Percentiles rank a stretch among this genome's conserved stretches.
These are phyloP conservation scores for Podotricha telesiphe DNA, from an alignment of 2,888 invertebrate species.

Conservation along the genomic window DNA sequence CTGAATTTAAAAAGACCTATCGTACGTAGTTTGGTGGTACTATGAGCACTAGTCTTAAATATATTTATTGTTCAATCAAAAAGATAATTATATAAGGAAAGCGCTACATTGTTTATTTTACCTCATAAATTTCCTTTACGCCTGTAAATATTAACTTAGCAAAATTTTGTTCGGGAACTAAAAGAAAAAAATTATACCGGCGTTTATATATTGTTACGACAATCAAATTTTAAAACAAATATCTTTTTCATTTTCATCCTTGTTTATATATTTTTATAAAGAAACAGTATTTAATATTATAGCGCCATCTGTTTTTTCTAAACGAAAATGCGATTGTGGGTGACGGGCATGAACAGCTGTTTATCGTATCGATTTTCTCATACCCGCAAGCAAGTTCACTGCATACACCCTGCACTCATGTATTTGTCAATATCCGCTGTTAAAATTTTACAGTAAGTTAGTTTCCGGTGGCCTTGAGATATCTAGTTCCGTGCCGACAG, in stretches of 20 bases:
- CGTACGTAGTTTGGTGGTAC: not conserved
- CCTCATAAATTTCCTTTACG: not conserved
- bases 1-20: too few relatives aligned
- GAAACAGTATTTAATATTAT: not conserved
- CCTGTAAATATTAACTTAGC: not conserved
- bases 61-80: not conserved
- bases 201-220: not conserved
- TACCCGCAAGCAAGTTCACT: conserved; percentile 66
- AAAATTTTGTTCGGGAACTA: not conserved
- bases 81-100: not conserved
- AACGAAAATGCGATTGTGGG: conserved; percentile 17
- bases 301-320: conserved; percentile 55
- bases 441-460: conserved; percentile 13
- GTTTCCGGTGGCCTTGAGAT: conserved; percentile 6
- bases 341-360: conserved; percentile 64
- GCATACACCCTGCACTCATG: conserved; percentile 55
- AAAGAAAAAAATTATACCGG: not conserved
- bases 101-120: not conserved
- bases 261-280: not conserved
- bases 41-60: not conserved
- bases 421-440: conserved; percentile 29
- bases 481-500: not conserved
- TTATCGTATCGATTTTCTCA: conserved; percentile 68
- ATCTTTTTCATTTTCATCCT: too few relatives aligned
- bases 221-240: too few relatives aligned